Percentiles rank a stretch among this genome's conserved stretches.
Conservation (phyloP, 2,797 vertebrate species). For the Sebastes oblongus region DNA sequence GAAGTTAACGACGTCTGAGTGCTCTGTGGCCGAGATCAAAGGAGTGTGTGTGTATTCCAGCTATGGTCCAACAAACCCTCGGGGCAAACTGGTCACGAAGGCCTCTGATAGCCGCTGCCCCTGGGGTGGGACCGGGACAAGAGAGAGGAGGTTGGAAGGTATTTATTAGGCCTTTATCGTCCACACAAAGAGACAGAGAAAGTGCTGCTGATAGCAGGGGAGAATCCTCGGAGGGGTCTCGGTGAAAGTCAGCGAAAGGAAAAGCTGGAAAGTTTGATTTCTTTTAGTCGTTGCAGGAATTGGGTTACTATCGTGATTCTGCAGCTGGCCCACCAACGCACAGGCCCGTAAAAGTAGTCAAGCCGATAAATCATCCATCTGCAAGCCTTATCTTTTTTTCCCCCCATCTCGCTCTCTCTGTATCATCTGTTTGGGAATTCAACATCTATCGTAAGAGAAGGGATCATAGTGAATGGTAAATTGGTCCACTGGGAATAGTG, state of each 20-base stretch:
- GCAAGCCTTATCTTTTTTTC: neutral
- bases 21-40: constrained; percentile 68
- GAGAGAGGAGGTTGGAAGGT: constrained; percentile 35
- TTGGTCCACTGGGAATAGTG: constrained; percentile 36
- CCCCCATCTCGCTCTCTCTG: neutral
- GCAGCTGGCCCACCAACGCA: constrained; percentile 32
- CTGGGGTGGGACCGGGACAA: constrained; percentile 11
- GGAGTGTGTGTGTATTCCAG: constrained; percentile 42
- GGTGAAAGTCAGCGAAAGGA: constrained; percentile 5
- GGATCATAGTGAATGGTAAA: constrained; percentile 5
- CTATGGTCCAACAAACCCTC: constrained; percentile 14
- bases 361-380: constrained; percentile 50
- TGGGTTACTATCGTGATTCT: constrained; percentile 26
- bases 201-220: constrained; percentile 16
- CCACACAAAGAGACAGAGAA: constrained; percentile 20
- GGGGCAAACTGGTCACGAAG: constrained; percentile 47
- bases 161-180: constrained; percentile 52
- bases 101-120: constrained; percentile 49
- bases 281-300: constrained; percentile 12
- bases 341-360: constrained; percentile 36
- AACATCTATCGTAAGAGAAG: neutral
- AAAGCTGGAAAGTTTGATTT: constrained; percentile 16
- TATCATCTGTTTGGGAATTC: constrained; percentile 32
- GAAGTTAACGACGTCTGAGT: constrained; percentile 52
- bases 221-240: neutral